Percentiles rank a stretch among this genome's conserved stretches.
Evolutionary conservation across 1,140 invertebrate species (phyloP).

Genomic region (Archivesica marissinica): DNA sequence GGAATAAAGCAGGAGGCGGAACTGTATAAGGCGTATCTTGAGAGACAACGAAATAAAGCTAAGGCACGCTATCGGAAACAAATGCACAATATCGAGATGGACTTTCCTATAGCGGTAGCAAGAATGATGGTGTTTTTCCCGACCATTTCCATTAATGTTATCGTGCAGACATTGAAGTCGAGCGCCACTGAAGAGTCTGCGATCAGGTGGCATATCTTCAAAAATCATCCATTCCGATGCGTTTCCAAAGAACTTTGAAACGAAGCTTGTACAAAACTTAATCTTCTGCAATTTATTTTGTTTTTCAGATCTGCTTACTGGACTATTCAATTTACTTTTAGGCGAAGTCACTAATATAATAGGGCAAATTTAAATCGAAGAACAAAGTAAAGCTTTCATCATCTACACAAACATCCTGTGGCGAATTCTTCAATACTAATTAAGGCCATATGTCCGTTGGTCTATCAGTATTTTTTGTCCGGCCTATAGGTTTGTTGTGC

Average conservation of each 20-base stretch:
- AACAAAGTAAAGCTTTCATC: no score
- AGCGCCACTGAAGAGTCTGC: slow-evolving; percentile 65
- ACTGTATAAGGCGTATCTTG: slow-evolving; percentile 37
- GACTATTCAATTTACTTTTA: no score
- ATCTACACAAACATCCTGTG: no score
- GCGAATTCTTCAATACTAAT: no score
- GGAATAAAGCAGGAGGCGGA: slow-evolving; percentile 46
- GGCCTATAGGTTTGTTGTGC: no score
- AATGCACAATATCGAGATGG: slow-evolving; percentile 21
- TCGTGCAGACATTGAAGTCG: slow-evolving; percentile 35
- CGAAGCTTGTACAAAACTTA: no score
- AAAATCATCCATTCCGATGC: slow-evolving; percentile 59
- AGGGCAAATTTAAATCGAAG: no score
- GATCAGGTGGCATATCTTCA: slow-evolving; percentile 56
- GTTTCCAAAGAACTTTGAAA: slow-evolving; percentile 35
- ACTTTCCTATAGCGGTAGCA: slow-evolving; percentile 51
- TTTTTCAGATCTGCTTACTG: no score
- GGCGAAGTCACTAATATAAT: no score
- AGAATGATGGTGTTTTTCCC: slow-evolving; percentile 69
- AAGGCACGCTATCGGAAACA: slow-evolving; percentile 29
- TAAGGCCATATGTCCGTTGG: no score
- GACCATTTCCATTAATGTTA: slow-evolving; percentile 27
- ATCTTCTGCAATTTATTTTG: no score
- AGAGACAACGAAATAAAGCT: slow-evolving; percentile 12
- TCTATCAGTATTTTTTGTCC: no score